A percentile compares a stretch with the other conserved stretches of the same genome.
phyloP scores from a whole-genome alignment of 1,140 invertebrate genomes.

The Hyphantria cunea region DNA sequence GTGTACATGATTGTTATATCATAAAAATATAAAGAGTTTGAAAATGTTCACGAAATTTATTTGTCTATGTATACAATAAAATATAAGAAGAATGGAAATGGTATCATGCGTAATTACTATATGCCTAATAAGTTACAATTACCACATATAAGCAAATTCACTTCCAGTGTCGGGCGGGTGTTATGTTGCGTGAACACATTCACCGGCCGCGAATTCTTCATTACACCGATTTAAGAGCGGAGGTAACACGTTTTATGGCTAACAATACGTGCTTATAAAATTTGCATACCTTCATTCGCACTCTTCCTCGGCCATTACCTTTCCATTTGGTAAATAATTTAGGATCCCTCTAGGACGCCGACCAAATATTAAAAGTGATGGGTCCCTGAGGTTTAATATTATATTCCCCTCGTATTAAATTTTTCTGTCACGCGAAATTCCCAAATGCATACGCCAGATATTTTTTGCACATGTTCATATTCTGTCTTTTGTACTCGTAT shows the following conservation, averaged over 20 bases:
- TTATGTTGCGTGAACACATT: constrained; percentile 44
- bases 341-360: constrained; percentile 74
- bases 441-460: constrained; percentile 79
- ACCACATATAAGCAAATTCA: constrained; percentile 55
- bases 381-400: constrained; percentile 80
- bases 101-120: too few relatives aligned
- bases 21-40: too few relatives aligned
- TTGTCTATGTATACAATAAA: too few relatives aligned
- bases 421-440: constrained; percentile 80
- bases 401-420: constrained; percentile 81
- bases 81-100: too few relatives aligned
- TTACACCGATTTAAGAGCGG: constrained; percentile 49
- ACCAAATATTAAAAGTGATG: constrained; percentile 81
- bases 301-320: constrained; percentile 78
- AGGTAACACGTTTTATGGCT: constrained; percentile 59
- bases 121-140: constrained; percentile 55
- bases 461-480: constrained; percentile 82
- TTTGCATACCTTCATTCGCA: constrained; percentile 80
- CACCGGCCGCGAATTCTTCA: constrained; percentile 55
- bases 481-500: constrained; percentile 68
- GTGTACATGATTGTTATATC: too few relatives aligned
- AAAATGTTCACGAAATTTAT: too few relatives aligned
- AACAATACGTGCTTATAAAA: constrained; percentile 77
- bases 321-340: constrained; percentile 81
- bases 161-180: constrained; percentile 41